Evolutionary conservation across 2,888 invertebrate species (phyloP).

Genomic region (Euplagia quadripunctaria): DNA sequence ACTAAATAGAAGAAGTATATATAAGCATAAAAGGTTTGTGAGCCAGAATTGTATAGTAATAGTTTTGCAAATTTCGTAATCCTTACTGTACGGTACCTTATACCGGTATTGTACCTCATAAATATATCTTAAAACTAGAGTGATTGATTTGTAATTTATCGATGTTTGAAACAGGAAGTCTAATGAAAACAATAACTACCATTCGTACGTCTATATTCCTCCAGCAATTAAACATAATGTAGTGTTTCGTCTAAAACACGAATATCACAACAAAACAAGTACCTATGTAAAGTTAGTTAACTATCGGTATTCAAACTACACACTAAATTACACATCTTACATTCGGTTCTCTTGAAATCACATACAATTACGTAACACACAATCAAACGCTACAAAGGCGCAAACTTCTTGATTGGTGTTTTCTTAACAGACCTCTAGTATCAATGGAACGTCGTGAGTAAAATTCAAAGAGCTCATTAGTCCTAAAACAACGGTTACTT

Average conservation of each 20-base stretch:
- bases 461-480: conserved; percentile 74
- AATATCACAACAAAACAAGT: background rate
- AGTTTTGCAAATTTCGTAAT: too few relatives aligned
- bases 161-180: background rate
- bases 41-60: too few relatives aligned
- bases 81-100: too few relatives aligned
- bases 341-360: conserved; percentile 24
- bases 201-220: background rate
- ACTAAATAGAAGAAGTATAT: too few relatives aligned
- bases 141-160: too few relatives aligned
- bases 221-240: background rate
- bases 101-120: too few relatives aligned
- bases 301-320: conserved; percentile 1
- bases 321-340: conserved; percentile 12
- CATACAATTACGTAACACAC: conserved; percentile 33
- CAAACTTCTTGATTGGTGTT: conserved; percentile 49
- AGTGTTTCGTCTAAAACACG: background rate
- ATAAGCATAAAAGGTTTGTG: too few relatives aligned
- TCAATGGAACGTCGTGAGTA: conserved; percentile 63
- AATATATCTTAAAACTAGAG: too few relatives aligned
- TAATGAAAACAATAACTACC: background rate
- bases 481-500: conserved; percentile 80
- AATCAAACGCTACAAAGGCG: conserved; percentile 36
- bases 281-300: background rate
- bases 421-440: conserved; percentile 41